Percentiles rank a stretch among this genome's conserved stretches.
Evolutionary conservation across 2,113 vertebrate genomes (phyloP).

Genomic region (Galeopterus variegatus): DNA sequence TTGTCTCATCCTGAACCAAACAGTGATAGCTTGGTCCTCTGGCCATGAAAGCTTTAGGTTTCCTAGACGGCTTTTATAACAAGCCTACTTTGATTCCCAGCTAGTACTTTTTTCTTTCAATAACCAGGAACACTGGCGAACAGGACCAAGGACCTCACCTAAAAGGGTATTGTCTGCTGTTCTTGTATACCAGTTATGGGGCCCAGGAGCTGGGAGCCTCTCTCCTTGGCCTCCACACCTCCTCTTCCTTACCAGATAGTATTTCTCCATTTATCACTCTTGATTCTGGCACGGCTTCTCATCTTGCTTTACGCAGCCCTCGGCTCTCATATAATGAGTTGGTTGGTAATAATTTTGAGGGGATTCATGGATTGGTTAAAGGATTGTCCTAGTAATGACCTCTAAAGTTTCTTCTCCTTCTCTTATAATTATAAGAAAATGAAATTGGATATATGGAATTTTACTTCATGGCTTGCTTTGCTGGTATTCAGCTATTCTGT

Average conservation of each 20-base stretch:
- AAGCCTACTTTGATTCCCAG: neutral
- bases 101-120: neutral
- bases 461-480: neutral
- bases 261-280: neutral
- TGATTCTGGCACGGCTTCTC: neutral
- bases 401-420: neutral
- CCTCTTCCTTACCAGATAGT: neutral
- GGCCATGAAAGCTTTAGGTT: neutral
- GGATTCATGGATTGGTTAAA: neutral
- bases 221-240: neutral
- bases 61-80: neutral
- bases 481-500: neutral
- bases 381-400: neutral
- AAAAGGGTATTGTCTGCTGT: neutral
- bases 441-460: neutral
- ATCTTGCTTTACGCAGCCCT: neutral
- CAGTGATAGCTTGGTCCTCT: neutral
- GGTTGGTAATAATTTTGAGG: neutral
- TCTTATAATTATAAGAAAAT: neutral
- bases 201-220: neutral
- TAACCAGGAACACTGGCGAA: neutral
- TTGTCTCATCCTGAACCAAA: neutral
- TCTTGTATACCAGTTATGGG: neutral
- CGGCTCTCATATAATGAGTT: neutral
- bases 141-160: neutral